These are phyloP conservation scores for Heliconius ethilla DNA, from an alignment of 2,888 invertebrate genomes.

Conservation along the genomic window DNA sequence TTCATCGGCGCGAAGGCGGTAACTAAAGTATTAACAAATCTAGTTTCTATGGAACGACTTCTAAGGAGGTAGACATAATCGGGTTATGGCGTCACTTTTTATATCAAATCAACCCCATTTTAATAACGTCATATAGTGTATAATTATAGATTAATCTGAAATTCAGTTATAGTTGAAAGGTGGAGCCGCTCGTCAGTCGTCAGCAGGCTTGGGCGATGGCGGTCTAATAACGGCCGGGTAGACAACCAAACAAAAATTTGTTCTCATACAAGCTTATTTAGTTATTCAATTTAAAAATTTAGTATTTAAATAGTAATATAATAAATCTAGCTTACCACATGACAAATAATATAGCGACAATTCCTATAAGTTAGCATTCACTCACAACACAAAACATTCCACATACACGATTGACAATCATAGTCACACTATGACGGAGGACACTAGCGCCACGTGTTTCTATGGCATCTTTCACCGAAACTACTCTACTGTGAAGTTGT, in stretches of 20 bases:
- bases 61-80: background rate
- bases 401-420: constrained; percentile 59
- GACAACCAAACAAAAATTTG: constrained; percentile 44
- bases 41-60: constrained; percentile 30
- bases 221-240: constrained; percentile 77
- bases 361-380: constrained; percentile 65
- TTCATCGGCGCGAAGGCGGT: constrained; percentile 47
- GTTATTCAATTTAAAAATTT: background rate
- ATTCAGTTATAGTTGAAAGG: constrained; percentile 54
- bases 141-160: constrained; percentile 29
- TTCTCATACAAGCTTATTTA: constrained; percentile 5
- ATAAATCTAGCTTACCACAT: constrained; percentile 70
- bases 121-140: background rate
- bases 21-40: constrained; percentile 33
- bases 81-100: constrained; percentile 9
- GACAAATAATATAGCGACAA: constrained; percentile 63
- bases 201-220: constrained; percentile 77
- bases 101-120: constrained; percentile 18
- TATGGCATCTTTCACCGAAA: constrained; percentile 43
- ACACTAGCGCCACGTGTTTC: constrained; percentile 71
- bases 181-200: constrained; percentile 66
- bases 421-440: constrained; percentile 49
- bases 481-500: constrained; percentile 43
- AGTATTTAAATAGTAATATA: background rate
- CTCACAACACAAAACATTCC: constrained; percentile 78